These are phyloP conservation scores for Oceanodroma tethys DNA, from an alignment of 2,113 vertebrate species.

Conservation along the genomic window DNA sequence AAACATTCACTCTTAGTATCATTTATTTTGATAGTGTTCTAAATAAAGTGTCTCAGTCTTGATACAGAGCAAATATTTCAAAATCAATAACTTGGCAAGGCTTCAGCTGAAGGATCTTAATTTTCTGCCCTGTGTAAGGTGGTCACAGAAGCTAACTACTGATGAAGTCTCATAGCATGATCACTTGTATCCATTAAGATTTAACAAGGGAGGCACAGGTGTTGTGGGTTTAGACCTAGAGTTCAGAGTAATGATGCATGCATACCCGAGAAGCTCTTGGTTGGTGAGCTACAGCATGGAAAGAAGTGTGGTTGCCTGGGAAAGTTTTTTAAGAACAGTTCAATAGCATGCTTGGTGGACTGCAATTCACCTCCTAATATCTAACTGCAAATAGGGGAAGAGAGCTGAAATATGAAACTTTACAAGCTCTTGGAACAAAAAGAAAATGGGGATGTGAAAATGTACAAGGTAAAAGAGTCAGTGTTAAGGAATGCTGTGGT, in stretches of 20 bases:
- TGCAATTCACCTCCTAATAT: not conserved
- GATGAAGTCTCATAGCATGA: not conserved
- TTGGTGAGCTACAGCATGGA: not conserved
- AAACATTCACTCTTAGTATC: not conserved
- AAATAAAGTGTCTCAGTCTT: not conserved
- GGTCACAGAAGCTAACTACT: not conserved
- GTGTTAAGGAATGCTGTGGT: not conserved
- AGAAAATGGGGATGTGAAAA: not conserved
- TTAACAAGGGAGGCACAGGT: not conserved
- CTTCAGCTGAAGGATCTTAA: not conserved
- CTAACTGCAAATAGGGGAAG: not conserved
- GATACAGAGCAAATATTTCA: not conserved
- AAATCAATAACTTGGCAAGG: not conserved
- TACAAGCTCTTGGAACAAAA: not conserved
- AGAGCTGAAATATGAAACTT: not conserved
- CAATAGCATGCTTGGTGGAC: not conserved
- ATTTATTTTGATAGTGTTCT: not conserved
- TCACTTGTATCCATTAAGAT: not conserved
- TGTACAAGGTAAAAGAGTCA: not conserved
- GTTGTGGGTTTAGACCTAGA: not conserved
- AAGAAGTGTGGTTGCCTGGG: not conserved
- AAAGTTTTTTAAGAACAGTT: not conserved
- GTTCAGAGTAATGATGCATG: not conserved
- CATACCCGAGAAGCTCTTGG: not conserved
- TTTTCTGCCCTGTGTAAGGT: not conserved